phyloP scores from a whole-genome alignment of 92 coral and sea anemone genomes.

The Bergia puertoricense region DNA sequence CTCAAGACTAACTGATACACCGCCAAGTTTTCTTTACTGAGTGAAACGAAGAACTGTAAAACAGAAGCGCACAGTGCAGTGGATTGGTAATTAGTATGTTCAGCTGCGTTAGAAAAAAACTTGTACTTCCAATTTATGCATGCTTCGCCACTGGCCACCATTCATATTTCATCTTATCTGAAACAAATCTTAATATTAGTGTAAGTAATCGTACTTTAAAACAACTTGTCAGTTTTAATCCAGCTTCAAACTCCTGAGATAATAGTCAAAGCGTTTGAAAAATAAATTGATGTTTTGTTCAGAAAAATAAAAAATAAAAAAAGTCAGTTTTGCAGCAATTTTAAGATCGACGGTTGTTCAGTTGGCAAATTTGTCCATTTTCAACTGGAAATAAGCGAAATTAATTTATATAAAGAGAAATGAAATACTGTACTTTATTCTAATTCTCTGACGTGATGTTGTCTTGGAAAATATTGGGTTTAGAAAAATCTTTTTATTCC shows the following conservation, averaged over 20 bases:
- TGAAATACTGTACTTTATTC: background rate
- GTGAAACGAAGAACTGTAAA: background rate
- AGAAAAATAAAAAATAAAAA: background rate
- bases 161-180: background rate
- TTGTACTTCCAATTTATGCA: background rate
- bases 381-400: background rate
- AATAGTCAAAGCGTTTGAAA: background rate
- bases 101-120: background rate
- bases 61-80: background rate
- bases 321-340: background rate
- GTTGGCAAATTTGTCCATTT: background rate
- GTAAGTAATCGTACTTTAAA: background rate
- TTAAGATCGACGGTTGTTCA: background rate
- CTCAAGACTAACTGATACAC: background rate
- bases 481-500: background rate
- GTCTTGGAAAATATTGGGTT: conserved; percentile 13
- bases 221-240: background rate
- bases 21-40: background rate
- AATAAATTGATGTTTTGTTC: background rate
- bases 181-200: background rate
- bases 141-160: background rate
- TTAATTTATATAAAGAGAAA: conserved; percentile 1
- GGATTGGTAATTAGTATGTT: background rate
- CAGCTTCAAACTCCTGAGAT: background rate
- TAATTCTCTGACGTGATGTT: background rate